Evolutionary conservation across 2,797 vertebrate genomes (phyloP), one percentile per base, ranked within the genome.

Genomic region (Anisognathus igniventris): DNA sequence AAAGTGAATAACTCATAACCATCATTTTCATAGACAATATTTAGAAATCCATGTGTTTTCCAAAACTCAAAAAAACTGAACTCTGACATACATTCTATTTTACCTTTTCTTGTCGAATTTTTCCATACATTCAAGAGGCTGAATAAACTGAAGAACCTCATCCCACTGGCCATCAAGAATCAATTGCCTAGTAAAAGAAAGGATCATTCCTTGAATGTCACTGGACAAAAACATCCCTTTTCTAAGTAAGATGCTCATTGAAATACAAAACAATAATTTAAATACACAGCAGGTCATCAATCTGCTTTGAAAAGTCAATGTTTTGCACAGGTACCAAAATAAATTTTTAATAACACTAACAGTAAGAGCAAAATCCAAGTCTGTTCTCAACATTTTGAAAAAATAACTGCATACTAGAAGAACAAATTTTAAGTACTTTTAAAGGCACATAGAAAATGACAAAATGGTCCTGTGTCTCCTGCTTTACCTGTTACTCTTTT

Each of bases 91-190:
- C 23, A 72, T 65, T 80, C 89, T 40, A 39, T 67, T 93, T 96
- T 96, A 99, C 99, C 99, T 98, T 98, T 99, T 99, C 97, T 98
- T 99, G 97, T 99, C 99, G 97, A 99, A 99, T 97, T 98, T 99
- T 76, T 99, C 99, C 98, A 99, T 98, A 93, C 98, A 98, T 95
- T 99, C 99, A 61, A 99, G 98, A 88, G 99, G 99, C 51, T 99
- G 99, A 97, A 99, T 99, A 96, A 99, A 99, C 57, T 99, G 99
- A 97, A 99, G 98, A 97, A 99, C 99, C 77, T 99, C 99, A 93
- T 99, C 99, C 99, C 99, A 99, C 44, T 99, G 98, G 45, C 99
- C 99, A 57, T 99, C 99, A 92, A 99, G 98, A 73, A 99, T 98
- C 88, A 99, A 97, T 9, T 99, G 99, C 93, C 99, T 99, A 96